These are phyloP conservation scores for Euphysa ruthae DNA, from an alignment of 30 jellyfish, hydroid and myxozoan species.

Conservation along the genomic window DNA sequence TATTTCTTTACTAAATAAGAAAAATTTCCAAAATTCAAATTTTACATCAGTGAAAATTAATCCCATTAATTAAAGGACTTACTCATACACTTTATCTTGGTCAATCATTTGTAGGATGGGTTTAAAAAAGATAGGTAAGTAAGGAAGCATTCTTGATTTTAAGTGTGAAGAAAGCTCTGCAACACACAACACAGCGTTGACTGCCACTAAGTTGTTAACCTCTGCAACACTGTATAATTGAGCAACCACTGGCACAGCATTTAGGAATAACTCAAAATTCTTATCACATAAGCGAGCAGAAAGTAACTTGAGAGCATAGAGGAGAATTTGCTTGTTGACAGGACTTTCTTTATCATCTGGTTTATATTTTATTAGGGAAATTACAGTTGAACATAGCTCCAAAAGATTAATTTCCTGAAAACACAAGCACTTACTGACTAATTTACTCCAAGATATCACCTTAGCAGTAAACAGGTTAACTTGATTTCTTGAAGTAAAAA, in stretches of 20 bases:
- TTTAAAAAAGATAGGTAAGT: slow-evolving; percentile 52
- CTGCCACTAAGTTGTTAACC: slow-evolving; percentile 23
- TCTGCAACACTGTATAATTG: slow-evolving; percentile 3
- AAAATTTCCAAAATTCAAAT: too few species aligned
- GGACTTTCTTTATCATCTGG: slow-evolving; percentile 24
- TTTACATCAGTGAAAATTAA: too few species aligned
- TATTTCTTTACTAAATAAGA: too few species aligned
- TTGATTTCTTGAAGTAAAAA: too few species aligned
- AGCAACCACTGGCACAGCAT: slow-evolving; percentile 25
- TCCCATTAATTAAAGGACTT: too few species aligned
- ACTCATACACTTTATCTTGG: slow-evolving; percentile 14
- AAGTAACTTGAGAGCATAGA: slow-evolving; percentile 44
- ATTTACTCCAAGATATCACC: too few species aligned
- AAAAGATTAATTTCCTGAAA: slow-evolving; percentile 21
- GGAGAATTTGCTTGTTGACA: slow-evolving; percentile 52
- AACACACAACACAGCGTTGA: slow-evolving; percentile 65
- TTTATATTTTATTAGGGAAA: background rate
- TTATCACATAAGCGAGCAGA: slow-evolving; percentile 23
- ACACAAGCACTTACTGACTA: background rate
- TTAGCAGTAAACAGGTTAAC: too few species aligned
- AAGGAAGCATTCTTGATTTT: slow-evolving; percentile 38
- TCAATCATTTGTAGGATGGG: slow-evolving; percentile 33
- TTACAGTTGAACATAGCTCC: slow-evolving; percentile 11
- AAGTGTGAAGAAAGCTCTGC: slow-evolving; percentile 45
- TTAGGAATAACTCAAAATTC: slow-evolving; percentile 10